Conservation (phyloP, 2,888 invertebrate species). For the Girardia tigrina region DNA sequence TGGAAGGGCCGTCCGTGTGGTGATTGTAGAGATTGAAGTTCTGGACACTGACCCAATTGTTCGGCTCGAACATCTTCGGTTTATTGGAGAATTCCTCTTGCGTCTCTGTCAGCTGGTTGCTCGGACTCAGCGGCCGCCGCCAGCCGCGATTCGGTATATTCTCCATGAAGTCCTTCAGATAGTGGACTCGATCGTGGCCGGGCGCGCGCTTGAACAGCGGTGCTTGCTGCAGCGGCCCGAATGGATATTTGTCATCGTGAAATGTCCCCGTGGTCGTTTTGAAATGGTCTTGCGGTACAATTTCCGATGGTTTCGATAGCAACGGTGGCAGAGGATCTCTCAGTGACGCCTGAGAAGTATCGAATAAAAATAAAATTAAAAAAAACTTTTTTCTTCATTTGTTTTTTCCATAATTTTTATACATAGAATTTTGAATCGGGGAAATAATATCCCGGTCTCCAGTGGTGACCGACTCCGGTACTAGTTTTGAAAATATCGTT, state of each 20-base stretch:
- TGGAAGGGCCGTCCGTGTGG: conserved; percentile 47
- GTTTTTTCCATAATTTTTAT: no score
- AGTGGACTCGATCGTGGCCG: conserved; percentile 47
- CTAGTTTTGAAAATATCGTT: conserved; percentile 42
- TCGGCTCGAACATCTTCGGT: conserved; percentile 40
- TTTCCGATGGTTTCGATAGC: conserved; percentile 45
- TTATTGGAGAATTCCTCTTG: conserved; percentile 43
- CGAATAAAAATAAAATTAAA: conserved; percentile 4
- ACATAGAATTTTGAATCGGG: conserved; percentile 49
- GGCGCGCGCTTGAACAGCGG: conserved; percentile 47
- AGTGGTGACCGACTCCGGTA: conserved; percentile 49
- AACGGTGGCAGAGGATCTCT: conserved; percentile 47
- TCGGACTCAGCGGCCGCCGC: conserved; percentile 48
- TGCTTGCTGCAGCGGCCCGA: conserved; percentile 41
- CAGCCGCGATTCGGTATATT: conserved; percentile 49
- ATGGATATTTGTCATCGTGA: conserved; percentile 46
- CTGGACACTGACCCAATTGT: conserved; percentile 40
- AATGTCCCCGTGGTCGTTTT: conserved; percentile 45
- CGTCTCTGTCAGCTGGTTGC: conserved; percentile 48
- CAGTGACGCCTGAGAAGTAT: conserved; percentile 42
- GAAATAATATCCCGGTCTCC: conserved; percentile 49
- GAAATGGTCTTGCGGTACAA: conserved; percentile 43
- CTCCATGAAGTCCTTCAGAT: conserved; percentile 48
- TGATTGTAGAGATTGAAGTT: conserved; percentile 45
- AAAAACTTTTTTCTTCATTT: no score